Percentiles rank a stretch among this genome's conserved stretches.
phyloP scores from a whole-genome alignment of 1,140 invertebrate genomes.

The Pomacea maculata region DNA sequence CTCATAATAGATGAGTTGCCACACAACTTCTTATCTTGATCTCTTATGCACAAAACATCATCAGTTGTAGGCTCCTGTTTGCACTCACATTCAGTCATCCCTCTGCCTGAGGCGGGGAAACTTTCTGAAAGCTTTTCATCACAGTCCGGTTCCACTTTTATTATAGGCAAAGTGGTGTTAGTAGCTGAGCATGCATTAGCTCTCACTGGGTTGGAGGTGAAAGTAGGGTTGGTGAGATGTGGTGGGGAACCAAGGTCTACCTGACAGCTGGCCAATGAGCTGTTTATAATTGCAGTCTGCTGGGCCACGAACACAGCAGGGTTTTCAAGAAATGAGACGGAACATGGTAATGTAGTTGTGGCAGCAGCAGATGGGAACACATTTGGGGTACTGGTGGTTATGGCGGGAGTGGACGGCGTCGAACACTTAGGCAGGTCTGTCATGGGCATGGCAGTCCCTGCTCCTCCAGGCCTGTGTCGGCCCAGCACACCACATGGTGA shows the following conservation, averaged over 20 bases:
- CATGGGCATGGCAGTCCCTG: not conserved
- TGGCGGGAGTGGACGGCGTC: conserved; percentile 22
- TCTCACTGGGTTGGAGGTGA: not conserved
- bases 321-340: conserved; percentile 85
- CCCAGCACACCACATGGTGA: conserved; percentile 38
- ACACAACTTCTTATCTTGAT: not conserved
- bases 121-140: not conserved
- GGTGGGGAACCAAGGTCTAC: conserved; percentile 15
- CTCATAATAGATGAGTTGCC: too few relatives aligned
- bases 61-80: conserved; percentile 3
- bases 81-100: not conserved
- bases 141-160: conserved; percentile 22
- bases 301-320: conserved; percentile 81
- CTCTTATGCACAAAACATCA: not conserved
- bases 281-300: conserved; percentile 60
- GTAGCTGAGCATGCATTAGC: not conserved
- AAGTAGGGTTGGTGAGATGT: not conserved
- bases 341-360: conserved; percentile 15
- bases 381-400: conserved; percentile 17
- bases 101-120: not conserved
- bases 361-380: conserved; percentile 11
- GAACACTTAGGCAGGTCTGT: conserved; percentile 30
- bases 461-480: not conserved
- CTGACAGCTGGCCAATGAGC: conserved; percentile 35
- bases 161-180: not conserved